Conservation (phyloP, 2,797 vertebrate species). For the Enteromius mattozi region DNA sequence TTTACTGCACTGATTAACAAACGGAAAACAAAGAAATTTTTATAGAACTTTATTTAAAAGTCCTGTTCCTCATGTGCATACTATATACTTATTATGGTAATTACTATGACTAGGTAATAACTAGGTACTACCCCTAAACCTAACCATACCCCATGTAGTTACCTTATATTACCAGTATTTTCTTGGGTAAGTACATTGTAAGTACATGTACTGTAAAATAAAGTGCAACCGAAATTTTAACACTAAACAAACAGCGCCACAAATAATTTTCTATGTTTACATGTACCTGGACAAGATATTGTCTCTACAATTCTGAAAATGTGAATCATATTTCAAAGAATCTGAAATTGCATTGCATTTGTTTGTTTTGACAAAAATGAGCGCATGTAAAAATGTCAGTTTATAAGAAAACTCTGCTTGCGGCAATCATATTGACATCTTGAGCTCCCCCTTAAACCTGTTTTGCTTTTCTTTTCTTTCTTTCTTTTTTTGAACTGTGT, state of each 20-base stretch:
- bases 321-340: neutral
- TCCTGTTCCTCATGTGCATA: too few species aligned
- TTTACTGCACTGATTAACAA: constrained; percentile 58
- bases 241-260: constrained; percentile 65
- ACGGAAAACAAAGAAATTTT: constrained; percentile 63
- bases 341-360: neutral
- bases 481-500: too few species aligned
- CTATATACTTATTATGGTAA: too few species aligned
- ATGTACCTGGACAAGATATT: neutral
- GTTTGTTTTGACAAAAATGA: constrained; percentile 68
- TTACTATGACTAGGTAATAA: too few species aligned
- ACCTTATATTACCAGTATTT: too few species aligned
- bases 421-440: constrained; percentile 30
- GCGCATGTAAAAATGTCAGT: neutral
- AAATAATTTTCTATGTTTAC: constrained; percentile 49
- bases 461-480: constrained; percentile 57
- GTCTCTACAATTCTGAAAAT: neutral
- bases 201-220: too few species aligned
- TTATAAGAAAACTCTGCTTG: constrained; percentile 32
- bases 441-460: constrained; percentile 60
- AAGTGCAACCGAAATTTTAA: neutral
- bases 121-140: too few species aligned
- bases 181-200: too few species aligned
- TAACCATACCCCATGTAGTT: too few species aligned
- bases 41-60: too few species aligned